phyloP scores from a whole-genome alignment of 2,797 vertebrate species.

The Pangasius djambal region DNA sequence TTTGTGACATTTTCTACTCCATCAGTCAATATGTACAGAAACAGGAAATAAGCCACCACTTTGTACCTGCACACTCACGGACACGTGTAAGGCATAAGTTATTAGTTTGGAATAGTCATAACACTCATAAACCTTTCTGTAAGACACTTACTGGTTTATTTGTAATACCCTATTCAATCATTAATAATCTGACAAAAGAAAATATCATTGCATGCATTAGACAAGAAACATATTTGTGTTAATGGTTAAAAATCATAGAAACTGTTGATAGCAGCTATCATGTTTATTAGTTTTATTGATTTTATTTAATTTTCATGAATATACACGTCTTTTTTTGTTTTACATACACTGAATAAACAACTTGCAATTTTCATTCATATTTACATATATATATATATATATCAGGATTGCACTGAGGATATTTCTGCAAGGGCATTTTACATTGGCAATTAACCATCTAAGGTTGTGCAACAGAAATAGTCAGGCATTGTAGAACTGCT shows the following conservation, averaged over 20 bases:
- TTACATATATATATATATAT: background rate
- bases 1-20: background rate
- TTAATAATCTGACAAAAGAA: background rate
- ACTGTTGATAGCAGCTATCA: background rate
- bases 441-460: background rate
- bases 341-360: conserved; percentile 1
- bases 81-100: background rate
- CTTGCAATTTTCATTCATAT: background rate
- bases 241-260: background rate
- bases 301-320: background rate
- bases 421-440: background rate
- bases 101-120: background rate
- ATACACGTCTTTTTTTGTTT: background rate
- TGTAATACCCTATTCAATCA: background rate
- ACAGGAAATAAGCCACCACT: background rate
- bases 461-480: background rate
- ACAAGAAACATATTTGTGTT: background rate
- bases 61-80: background rate
- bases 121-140: background rate
- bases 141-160: background rate
- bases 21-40: background rate
- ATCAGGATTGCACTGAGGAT: background rate
- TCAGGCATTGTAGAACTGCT: background rate
- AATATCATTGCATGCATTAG: background rate
- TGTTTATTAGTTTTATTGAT: conserved; percentile 31